phyloP scores from a whole-genome alignment of 2,888 invertebrate species.

The Thyatira batis region DNA sequence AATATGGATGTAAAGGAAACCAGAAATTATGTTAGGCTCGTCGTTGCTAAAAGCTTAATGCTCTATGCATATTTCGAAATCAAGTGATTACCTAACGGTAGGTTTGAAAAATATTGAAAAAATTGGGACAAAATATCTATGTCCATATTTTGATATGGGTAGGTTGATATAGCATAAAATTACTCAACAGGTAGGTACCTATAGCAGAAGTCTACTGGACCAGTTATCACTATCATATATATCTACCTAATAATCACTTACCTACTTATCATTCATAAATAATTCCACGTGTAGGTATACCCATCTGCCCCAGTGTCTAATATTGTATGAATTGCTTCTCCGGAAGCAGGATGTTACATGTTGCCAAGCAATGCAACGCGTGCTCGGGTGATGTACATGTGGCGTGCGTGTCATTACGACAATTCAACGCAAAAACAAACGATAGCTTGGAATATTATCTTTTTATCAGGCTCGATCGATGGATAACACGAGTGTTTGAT shows the following conservation, averaged over 20 bases:
- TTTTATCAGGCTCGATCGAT: background rate
- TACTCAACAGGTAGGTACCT: no score
- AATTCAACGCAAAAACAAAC: background rate
- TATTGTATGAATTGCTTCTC: slow-evolving; percentile 16
- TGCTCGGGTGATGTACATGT: slow-evolving; percentile 9
- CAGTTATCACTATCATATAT: no score
- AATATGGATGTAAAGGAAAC: slow-evolving; percentile 25
- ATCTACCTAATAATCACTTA: no score
- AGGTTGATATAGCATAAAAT: no score
- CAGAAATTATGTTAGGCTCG: slow-evolving; percentile 18
- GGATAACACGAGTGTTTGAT: background rate
- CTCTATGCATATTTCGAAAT: background rate
- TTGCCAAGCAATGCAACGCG: background rate
- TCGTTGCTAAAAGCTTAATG: slow-evolving; percentile 6
- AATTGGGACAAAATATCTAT: slow-evolving; percentile 12
- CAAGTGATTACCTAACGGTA: background rate
- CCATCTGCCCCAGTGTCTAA: background rate
- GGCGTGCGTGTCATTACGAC: slow-evolving; percentile 25
- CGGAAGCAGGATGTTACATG: slow-evolving; percentile 3
- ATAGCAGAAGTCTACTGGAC: no score
- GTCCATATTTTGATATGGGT: no score
- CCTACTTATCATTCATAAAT: no score
- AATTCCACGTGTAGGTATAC: no score
- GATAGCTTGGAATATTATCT: background rate
- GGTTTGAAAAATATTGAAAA: background rate